Base-by-base conservation (phyloP, 2,113 vertebrate genomes). In the Poicephalus meyeri region DNA sequence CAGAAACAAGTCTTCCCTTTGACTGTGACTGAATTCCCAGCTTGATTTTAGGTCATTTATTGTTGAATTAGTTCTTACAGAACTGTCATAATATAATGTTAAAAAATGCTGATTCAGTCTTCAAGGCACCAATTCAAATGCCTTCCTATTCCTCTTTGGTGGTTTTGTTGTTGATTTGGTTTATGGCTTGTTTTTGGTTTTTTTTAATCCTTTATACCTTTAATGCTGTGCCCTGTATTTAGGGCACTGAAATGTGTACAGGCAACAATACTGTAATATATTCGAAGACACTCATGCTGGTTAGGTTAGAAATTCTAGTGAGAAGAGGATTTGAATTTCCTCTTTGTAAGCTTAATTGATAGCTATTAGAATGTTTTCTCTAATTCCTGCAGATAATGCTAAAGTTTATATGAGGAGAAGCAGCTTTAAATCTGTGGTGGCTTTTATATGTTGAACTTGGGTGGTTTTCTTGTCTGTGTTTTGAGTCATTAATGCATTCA, bases 71-170 rank as follows among this genome's bases (percentile, higher is more conserved):
- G 33, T 82, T 96, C 82, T 91, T 96, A 60, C 80, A 86, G 20
- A 24, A 31, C 71, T 87, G 63, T 85, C 76, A 71, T 70, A 91
- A 80, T 73, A 69, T 11, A 71, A 55, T 56, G 63, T 47, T 85
- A 86, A 91, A 77, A 91, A 96, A 93, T 88, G 95, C 74, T 93
- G 86, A 96, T 91, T 93, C 71, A 52, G 49, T 65, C 69, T 73
- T 89, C 47, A 66, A 76, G 47, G 33, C 86, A 78, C 72, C 61
- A 91, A 17, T 71, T 80, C 93, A 84, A 87, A 80, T 86, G 56
- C 68, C 52, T 88, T 70, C 26, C 28, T 49, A 9, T 19, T 81
- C 42, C 33, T 72, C 81, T 89, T 47, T 86, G 44, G 10, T 55
- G 16, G 13, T 42, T 16, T 73, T 73, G 46, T 46, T 29, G 29